A percentile compares a stretch with the other conserved stretches of the same genome.
Conservation (phyloP, 1,140 invertebrate genomes). For the Drosophila lacertosa region DNA sequence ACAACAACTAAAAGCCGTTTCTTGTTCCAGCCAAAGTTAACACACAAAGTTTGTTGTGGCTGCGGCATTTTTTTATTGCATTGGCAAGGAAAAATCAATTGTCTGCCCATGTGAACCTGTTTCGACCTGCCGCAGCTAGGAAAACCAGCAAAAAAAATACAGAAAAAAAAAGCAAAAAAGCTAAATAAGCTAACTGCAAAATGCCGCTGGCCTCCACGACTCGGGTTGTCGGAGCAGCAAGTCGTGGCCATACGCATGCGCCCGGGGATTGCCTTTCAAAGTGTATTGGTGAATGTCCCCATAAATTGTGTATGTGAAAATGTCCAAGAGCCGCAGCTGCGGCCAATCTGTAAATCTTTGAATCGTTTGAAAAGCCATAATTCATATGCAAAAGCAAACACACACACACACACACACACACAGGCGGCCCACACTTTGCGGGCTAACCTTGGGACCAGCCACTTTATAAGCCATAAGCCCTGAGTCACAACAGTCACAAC, state of each 20-base stretch:
- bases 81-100: slow-evolving; percentile 75
- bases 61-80: slow-evolving; percentile 41
- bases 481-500: slow-evolving; percentile 51
- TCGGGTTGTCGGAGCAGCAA: slow-evolving; percentile 4
- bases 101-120: slow-evolving; percentile 74
- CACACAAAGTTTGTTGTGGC: slow-evolving; percentile 56
- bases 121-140: slow-evolving; percentile 41
- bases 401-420: not conserved
- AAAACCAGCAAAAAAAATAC: slow-evolving; percentile 42
- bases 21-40: slow-evolving; percentile 64
- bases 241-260: slow-evolving; percentile 51
- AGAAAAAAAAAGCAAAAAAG: too few species aligned
- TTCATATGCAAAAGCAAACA: slow-evolving; percentile 65
- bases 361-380: slow-evolving; percentile 33
- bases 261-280: slow-evolving; percentile 60
- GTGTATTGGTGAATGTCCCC: slow-evolving; percentile 42
- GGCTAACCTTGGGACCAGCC: slow-evolving; percentile 1
- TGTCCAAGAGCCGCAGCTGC: slow-evolving; percentile 34
- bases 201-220: slow-evolving; percentile 50
- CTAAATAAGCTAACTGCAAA: slow-evolving; percentile 74
- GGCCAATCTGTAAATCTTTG: slow-evolving; percentile 27
- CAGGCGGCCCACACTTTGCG: not conserved
- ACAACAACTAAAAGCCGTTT: slow-evolving; percentile 68
- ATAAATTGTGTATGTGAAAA: slow-evolving; percentile 30
- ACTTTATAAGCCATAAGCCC: slow-evolving; percentile 14